Base-by-base conservation (phyloP, 2,113 vertebrate genomes). In the Rana temporaria region DNA sequence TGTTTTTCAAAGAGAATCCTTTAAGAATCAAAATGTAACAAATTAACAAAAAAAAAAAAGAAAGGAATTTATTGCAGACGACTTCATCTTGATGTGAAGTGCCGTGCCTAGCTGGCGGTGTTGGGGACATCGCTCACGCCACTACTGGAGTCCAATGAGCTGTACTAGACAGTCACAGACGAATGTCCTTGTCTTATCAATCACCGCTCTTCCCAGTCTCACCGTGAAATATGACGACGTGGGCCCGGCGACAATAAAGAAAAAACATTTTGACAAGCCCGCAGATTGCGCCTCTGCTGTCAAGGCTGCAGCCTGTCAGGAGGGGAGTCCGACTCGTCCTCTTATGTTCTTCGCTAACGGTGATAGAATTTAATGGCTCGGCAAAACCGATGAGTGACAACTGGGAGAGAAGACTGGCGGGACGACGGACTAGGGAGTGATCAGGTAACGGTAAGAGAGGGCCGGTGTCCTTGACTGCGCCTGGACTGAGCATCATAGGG, bases 121-220 rank as follows among this genome's bases (percentile, higher is more conserved):
- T 11, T 14, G 42, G 6, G 42, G 42, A 48, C 42, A 48, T 48
- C 42, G 42, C 42, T 48, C 42, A 48, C 6, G 42, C 42, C 42
- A 48, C 42, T 48, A 9, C 9, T 48, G 42, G 42, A 48, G 42
- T 14, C 42, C 8, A 48, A 48, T 48, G 42, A 48, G 42, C 42
- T 48, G 42, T 14, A 48, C 42, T 48, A 14, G 55, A 59, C 14
- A 1, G 30, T 73, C 11, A 55, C 70, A 57, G 53, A 60, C 57
- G 55, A 42, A 18, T 62, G 72, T 75, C 72, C 72, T 75, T 73
- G 70, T 71, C 69, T 73, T 59, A 74, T 74, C 70, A 73, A 73
- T 73, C 70, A 57, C 42, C 9, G 42, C 42, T 48, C 42, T 48
- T 48, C 42, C 42, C 42, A 48, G 42, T 12, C 42, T 48, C 70